A percentile compares a stretch with the other conserved stretches of the same genome.
Conservation (phyloP, 2,113 vertebrate species). For the Emydocephalus ijimae region DNA sequence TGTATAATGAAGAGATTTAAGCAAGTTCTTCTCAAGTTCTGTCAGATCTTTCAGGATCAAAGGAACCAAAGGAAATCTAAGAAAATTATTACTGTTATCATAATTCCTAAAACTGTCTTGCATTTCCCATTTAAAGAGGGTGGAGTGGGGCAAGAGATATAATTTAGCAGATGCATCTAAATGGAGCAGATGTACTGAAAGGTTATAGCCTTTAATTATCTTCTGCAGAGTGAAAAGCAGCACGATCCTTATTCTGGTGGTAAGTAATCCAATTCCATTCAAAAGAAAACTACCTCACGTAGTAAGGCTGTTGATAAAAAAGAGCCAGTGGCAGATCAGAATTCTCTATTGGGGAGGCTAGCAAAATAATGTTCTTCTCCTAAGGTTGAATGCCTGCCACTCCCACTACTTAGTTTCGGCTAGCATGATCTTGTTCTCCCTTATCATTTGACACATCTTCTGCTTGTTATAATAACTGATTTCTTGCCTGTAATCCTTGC, state of each 20-base stretch:
- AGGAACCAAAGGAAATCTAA: slow-evolving; percentile 30
- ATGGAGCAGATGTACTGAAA: slow-evolving; percentile 33
- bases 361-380: slow-evolving; percentile 18
- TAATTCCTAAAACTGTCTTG: not conserved
- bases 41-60: slow-evolving; percentile 44
- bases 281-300: slow-evolving; percentile 27
- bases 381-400: not conserved
- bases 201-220: slow-evolving; percentile 38
- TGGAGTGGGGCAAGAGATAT: slow-evolving; percentile 3
- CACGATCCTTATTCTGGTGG: not conserved
- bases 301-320: slow-evolving; percentile 37
- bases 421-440: not conserved
- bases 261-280: slow-evolving; percentile 39
- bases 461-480: not conserved
- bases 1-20: slow-evolving; percentile 14
- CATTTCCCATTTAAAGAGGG: slow-evolving; percentile 20
- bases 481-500: not conserved
- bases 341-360: slow-evolving; percentile 31
- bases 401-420: not conserved
- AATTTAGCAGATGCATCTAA: slow-evolving; percentile 15
- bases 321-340: slow-evolving; percentile 29
- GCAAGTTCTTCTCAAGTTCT: slow-evolving; percentile 26
- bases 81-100: slow-evolving; percentile 31
- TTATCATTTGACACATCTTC: slow-evolving; percentile 14
- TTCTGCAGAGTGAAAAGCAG: slow-evolving; percentile 36